Conservation (phyloP, 53 echinoderm and acorn worm species). For the Apostichopus leukothele region DNA sequence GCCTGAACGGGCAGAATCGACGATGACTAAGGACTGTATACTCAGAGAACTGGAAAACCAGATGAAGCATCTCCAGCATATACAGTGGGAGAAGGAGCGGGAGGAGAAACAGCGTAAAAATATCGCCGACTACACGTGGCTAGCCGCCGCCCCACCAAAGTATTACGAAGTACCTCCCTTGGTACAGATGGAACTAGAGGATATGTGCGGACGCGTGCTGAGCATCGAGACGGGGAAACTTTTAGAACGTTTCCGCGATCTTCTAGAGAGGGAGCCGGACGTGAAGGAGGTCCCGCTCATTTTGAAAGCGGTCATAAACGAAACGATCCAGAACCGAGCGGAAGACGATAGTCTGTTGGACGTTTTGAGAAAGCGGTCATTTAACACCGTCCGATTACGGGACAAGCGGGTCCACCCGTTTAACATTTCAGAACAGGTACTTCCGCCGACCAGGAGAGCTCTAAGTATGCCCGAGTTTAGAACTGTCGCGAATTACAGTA, state of each 20-base stretch:
- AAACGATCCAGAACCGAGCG: conserved; percentile 81
- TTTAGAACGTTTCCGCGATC: conserved; percentile 74
- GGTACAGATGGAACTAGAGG: conserved; percentile 81
- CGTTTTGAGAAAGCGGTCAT: conserved; percentile 78
- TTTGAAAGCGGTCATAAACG: conserved; percentile 78
- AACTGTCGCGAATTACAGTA: conserved; percentile 56
- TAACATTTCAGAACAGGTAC: conserved; percentile 64
- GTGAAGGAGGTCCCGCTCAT: conserved; percentile 87
- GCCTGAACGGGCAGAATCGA: conserved; percentile 72
- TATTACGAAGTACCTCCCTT: conserved; percentile 74
- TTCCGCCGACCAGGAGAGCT: conserved; percentile 63
- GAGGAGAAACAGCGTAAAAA: conserved; percentile 66
- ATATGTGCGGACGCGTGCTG: conserved; percentile 69
- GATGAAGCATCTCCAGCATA: conserved; percentile 74
- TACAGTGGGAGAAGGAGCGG: conserved; percentile 69
- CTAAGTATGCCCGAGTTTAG: conserved; percentile 84
- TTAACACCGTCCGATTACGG: conserved; percentile 64
- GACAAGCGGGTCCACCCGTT: conserved; percentile 77
- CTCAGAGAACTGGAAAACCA: conserved; percentile 77
- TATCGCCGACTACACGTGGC: conserved; percentile 92
- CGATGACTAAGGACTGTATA: conserved; percentile 79
- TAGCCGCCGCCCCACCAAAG: conserved; percentile 80
- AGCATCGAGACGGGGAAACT: conserved; percentile 71
- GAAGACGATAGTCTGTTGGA: conserved; percentile 82
- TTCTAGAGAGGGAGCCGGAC: conserved; percentile 67